Evolutionary conservation across 2,113 vertebrate species (phyloP), one percentile per base, ranked within the genome.

Genomic region (Dicaeum eximium): DNA sequence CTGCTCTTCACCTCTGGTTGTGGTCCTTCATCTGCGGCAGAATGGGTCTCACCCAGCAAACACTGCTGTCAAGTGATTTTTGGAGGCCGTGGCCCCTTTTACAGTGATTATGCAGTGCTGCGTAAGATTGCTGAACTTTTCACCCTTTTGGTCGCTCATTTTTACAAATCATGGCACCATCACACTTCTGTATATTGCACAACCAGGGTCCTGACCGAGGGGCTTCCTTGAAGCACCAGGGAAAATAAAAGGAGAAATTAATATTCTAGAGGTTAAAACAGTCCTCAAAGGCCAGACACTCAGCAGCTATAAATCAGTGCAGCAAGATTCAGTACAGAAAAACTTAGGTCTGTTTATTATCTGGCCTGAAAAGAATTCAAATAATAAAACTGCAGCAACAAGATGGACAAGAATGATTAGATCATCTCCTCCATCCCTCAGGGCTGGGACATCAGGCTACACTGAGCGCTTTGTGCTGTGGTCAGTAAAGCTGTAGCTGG

Each of bases 321-420:
- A 72, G 56, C 23, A 66, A 44, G 54, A 80, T 80, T 87, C 61
- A 60, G 60, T 82, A 56, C 33, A 74, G 69, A 65, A 78, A 92
- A 79, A 54, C 86, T 92, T 96, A 87, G 7, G 2, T 50, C 13
- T 16, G 3, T 72, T 89, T 78, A 83, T 37, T 42, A 89, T 92
- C 67, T 93, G 60, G 64, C 75, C 75, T 0, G 30, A 84, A 87
- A 94, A 90, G 57, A 91, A 88, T 93, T 86, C 56, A 77, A 73
- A 88, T 91, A 86, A 84, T 64, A 94, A 92, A 97, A 92, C 64
- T 8, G 1, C 53, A 85, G 91, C 71, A 93, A 82, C 2, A 14
- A 95, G 87, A 88, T 88, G 64, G 84, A 89, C 93, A 91, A 64
- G 61, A 79, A 89, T 35, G 25, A 95, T 92, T 89, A 96, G 92